Conservation (phyloP, 1,140 invertebrate genomes). For the Chionoecetes opilio region DNA sequence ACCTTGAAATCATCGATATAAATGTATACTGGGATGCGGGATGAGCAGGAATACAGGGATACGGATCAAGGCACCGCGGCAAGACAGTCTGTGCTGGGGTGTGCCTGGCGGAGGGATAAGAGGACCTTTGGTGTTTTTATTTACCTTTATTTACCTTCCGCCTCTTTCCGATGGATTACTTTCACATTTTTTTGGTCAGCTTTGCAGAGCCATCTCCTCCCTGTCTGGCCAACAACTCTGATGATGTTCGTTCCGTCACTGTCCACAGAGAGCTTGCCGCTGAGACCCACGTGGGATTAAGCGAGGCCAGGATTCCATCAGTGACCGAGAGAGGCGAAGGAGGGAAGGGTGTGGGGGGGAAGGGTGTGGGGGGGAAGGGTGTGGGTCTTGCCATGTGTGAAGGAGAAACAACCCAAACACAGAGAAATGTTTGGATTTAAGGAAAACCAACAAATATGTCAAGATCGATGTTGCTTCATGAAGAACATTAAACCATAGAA, state of each 20-base stretch:
- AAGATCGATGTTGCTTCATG: too few relatives aligned
- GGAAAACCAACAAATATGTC: too few relatives aligned
- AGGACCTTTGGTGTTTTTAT: too few relatives aligned
- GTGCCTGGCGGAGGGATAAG: too few relatives aligned
- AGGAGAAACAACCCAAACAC: too few relatives aligned
- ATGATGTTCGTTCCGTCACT: slow-evolving; percentile 67
- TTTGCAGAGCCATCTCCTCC: background rate
- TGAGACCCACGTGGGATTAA: slow-evolving; percentile 47
- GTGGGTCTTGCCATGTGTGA: background rate
- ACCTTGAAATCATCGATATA: too few relatives aligned
- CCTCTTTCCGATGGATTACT: slow-evolving; percentile 33
- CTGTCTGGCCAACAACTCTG: slow-evolving; percentile 67
- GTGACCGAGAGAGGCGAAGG: background rate
- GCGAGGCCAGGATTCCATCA: background rate
- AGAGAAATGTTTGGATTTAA: too few relatives aligned
- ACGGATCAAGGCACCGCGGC: too few relatives aligned
- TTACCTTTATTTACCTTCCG: background rate
- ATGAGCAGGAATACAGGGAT: too few relatives aligned
- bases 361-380: background rate
- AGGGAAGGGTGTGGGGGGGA: background rate
- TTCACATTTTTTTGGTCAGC: slow-evolving; percentile 53
- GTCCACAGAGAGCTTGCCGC: slow-evolving; percentile 51
- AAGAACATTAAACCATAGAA: too few relatives aligned
- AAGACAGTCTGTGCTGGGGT: too few relatives aligned
- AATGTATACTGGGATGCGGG: too few relatives aligned